Evolutionary conservation across 2,797 vertebrate genomes (phyloP).

Genomic region (Pseudochaenichthys georgianus): DNA sequence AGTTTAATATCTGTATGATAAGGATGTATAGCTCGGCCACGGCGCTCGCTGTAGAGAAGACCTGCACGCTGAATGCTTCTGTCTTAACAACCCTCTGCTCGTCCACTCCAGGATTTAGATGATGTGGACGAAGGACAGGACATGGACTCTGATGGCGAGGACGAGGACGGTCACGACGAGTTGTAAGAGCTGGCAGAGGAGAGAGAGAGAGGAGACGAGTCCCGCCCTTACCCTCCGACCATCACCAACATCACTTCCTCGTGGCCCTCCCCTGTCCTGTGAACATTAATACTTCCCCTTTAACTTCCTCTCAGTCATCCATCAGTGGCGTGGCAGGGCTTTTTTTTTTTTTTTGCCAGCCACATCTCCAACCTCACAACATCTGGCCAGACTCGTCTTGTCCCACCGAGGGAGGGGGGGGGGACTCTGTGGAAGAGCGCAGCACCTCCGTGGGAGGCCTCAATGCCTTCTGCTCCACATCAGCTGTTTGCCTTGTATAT

Average conservation of each 20-base stretch:
- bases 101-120: slow-evolving; percentile 86
- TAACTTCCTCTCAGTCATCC: slow-evolving; percentile 63
- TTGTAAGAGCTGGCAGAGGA: slow-evolving; percentile 84
- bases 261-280: slow-evolving; percentile 70
- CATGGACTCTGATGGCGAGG: slow-evolving; percentile 89
- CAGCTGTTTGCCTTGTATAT: slow-evolving; percentile 74
- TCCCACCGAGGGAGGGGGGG: slow-evolving; percentile 39
- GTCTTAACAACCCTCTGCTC: neutral
- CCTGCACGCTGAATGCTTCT: neutral
- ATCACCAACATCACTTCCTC: slow-evolving; percentile 76
- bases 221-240: slow-evolving; percentile 73
- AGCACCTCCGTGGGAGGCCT: slow-evolving; percentile 67
- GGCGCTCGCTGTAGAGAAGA: neutral
- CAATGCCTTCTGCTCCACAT: slow-evolving; percentile 73
- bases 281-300: slow-evolving; percentile 79
- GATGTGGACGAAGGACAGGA: slow-evolving; percentile 85
- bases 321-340: slow-evolving; percentile 45
- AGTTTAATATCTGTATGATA: too few relatives aligned
- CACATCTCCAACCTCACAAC: slow-evolving; percentile 55
- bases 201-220: slow-evolving; percentile 69
- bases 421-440: slow-evolving; percentile 61
- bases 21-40: too few relatives aligned
- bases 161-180: slow-evolving; percentile 92
- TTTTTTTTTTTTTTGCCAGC: slow-evolving; percentile 23
- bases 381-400: slow-evolving; percentile 68